phyloP scores from a whole-genome alignment of 2,888 invertebrate species.

The Habrosyne pyritoides region DNA sequence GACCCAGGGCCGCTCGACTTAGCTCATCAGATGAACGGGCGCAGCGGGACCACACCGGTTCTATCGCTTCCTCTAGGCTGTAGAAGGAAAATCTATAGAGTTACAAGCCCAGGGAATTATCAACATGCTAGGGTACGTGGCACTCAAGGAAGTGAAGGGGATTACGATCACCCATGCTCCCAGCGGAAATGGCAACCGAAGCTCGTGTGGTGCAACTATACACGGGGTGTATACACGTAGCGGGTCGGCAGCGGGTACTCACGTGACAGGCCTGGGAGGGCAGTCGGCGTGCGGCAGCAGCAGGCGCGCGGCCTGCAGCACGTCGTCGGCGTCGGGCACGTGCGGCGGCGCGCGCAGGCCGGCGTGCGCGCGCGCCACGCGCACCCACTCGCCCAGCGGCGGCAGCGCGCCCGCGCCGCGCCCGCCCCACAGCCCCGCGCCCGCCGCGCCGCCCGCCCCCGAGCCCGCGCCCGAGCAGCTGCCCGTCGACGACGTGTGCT shows the following conservation, averaged over 20 bases:
- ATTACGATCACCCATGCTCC: no score
- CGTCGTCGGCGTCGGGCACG: constrained; percentile 93
- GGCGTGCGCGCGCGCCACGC: constrained; percentile 92
- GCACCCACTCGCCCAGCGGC: constrained; percentile 95
- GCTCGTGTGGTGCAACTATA: no score
- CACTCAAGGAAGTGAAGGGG: no score
- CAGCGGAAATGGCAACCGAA: no score
- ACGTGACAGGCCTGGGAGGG: constrained; percentile 90
- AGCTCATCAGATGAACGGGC: constrained; percentile 79
- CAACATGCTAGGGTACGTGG: no score
- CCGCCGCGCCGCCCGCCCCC: constrained; percentile 33
- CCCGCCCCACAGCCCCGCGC: constrained; percentile 89
- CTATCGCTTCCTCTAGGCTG: constrained; percentile 84
- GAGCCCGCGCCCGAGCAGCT: constrained; percentile 39
- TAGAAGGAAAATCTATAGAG: not conserved
- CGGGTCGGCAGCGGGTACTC: constrained; percentile 26
- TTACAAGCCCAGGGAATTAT: no score
- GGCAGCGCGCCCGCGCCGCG: constrained; percentile 94
- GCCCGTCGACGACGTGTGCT: constrained; percentile 75
- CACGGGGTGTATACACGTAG: no score
- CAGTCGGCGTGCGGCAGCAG: constrained; percentile 95
- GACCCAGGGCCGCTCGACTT: constrained; percentile 86
- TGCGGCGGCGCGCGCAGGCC: constrained; percentile 90
- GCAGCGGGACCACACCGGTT: constrained; percentile 73
- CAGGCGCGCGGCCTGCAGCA: constrained; percentile 93